phyloP scores from a whole-genome alignment of 2,797 vertebrate genomes.

The Glossophaga mutica region DNA sequence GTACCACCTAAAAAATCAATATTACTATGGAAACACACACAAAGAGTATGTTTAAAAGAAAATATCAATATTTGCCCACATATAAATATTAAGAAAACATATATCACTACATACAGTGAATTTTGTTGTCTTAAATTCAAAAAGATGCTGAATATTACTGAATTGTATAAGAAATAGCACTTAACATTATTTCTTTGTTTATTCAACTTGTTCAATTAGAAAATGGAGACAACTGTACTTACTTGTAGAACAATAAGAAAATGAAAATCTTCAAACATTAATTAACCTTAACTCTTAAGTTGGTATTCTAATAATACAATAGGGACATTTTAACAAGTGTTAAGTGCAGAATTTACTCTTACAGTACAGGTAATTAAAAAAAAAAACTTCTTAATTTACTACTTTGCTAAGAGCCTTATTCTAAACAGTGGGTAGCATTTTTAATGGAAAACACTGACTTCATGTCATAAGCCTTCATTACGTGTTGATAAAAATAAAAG shows the following conservation, averaged over 20 bases:
- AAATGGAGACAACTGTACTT: not conserved
- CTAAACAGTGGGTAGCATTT: not conserved
- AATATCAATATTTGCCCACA: not conserved
- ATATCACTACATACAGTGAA: not conserved
- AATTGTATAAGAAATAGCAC: not conserved
- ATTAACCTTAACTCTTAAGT: not conserved
- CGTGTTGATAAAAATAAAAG: not conserved
- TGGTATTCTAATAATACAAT: not conserved
- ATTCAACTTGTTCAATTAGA: not conserved
- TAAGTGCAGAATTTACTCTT: not conserved
- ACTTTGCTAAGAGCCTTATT: not conserved
- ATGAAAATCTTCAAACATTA: not conserved
- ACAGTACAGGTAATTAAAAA: not conserved
- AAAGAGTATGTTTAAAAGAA: not conserved
- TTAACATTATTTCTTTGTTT: not conserved
- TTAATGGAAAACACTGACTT: not conserved
- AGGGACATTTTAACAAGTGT: not conserved
- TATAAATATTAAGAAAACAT: conserved; percentile 9
- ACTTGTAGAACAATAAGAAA: too few species aligned
- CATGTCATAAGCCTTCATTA: not conserved
- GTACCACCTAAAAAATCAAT: conserved; percentile 53
- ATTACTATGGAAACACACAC: conserved; percentile 19
- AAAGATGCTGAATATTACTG: not conserved
- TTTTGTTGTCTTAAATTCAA: not conserved
- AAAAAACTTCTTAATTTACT: not conserved